phyloP scores from a whole-genome alignment of 2,888 invertebrate species.

The Hofmannophila pseudospretella region DNA sequence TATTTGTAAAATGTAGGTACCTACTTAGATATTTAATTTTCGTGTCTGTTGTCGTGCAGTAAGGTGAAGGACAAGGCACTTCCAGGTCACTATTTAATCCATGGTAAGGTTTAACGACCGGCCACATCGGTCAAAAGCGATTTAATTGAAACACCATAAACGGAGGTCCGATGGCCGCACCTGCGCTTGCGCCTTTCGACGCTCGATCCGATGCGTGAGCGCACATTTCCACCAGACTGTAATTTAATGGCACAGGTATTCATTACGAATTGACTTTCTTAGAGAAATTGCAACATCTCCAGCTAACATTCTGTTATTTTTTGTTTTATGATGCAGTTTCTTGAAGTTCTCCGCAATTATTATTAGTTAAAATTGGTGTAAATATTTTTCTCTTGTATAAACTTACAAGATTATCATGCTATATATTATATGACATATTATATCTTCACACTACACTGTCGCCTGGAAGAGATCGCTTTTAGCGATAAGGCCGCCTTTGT shows the following conservation, averaged over 20 bases:
- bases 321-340: not conserved
- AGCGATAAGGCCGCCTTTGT: too few species aligned
- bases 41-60: too few species aligned
- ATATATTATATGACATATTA: too few species aligned
- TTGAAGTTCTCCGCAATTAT: not conserved
- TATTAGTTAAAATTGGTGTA: too few species aligned
- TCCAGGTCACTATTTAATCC: conserved; percentile 27
- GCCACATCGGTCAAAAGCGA: conserved; percentile 56
- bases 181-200: conserved; percentile 31
- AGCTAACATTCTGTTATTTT: too few species aligned
- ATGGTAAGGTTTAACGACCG: conserved; percentile 38
- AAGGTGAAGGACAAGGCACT: too few species aligned
- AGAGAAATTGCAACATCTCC: conserved; percentile 29
- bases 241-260: conserved; percentile 29
- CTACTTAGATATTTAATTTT: too few species aligned
- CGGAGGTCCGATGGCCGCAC: conserved; percentile 38
- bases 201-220: conserved; percentile 25
- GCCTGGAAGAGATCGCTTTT: too few species aligned
- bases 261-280: conserved; percentile 27
- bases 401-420: too few species aligned
- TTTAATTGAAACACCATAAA: conserved; percentile 69
- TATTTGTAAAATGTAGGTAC: too few species aligned
- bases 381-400: too few species aligned
- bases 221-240: conserved; percentile 23
- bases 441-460: too few species aligned